Base-by-base conservation (phyloP, 2,113 vertebrate species). In the human (Homo sapiens) region DNA sequence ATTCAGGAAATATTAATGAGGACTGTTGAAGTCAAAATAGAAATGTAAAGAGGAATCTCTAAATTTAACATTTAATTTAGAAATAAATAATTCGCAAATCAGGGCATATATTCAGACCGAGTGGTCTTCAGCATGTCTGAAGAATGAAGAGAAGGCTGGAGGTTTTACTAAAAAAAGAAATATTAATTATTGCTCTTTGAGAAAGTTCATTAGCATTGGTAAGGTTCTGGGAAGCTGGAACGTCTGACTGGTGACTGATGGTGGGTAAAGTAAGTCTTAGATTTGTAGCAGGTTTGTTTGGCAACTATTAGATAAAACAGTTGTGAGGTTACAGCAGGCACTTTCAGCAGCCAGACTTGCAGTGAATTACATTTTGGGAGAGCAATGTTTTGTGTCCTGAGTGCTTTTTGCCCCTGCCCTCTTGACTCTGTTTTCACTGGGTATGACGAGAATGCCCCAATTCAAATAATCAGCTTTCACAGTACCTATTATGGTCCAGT, bases 401-500 rank as follows among this genome's bases (percentile, higher is more conserved):
- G 40, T 76, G 40, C 73, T 76, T 30, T 76, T 45, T 70, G 12
- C 40, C 14, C 13, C 6, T 30, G 27, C 27, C 27, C 75, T 48
- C 25, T 78, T 30, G 3, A 32, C 14, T 78, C 43, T 10, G 27
- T 32, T 78, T 78, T 32, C 16, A 1, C 18, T 32, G 8, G 8
- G 43, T 78, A 16, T 48, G 43, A 32, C 27, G 48, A 32, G 38
- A 76, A 76, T 76, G 43, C 48, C 8, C 75, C 75, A 18, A 32
- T 78, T 78, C 4, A 27, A 32, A 18, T 78, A 16, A 78, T 78
- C 27, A 78, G 8, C 27, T 32, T 78, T 48, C 27, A 78, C 27
- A 2, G 20, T 16, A 5, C 6, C 3, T 78, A 68, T 6, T 40
- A 40, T 45, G 13, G 1, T 16, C 2, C 38, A 87, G 30, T 0